Evolutionary conservation across 2,888 invertebrate genomes (phyloP).

Genomic region (Cheilosia soror): DNA sequence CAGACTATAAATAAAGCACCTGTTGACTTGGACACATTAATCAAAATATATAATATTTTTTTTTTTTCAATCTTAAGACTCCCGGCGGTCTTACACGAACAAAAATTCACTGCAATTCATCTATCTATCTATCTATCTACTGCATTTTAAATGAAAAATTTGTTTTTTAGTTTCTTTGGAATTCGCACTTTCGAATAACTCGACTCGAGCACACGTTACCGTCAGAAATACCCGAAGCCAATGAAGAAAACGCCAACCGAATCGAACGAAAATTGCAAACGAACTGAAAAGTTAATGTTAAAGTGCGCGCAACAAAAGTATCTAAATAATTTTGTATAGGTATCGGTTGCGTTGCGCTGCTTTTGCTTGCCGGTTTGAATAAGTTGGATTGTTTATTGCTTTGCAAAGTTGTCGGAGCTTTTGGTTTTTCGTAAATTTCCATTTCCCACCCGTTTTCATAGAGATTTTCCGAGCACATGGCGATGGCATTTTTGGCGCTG

Average conservation of each 20-base stretch:
- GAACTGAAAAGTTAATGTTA: conserved; percentile 44
- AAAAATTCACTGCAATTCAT: background rate
- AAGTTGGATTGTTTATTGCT: conserved; percentile 40
- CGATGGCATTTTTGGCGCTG: conserved; percentile 27
- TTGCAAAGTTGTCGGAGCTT: conserved; percentile 62
- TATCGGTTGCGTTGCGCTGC: background rate
- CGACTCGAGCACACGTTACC: background rate
- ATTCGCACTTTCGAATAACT: conserved; percentile 29
- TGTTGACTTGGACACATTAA: conserved; percentile 58
- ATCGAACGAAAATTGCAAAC: conserved; percentile 67
- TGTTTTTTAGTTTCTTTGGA: conserved; percentile 18
- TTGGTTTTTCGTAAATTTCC: conserved; percentile 26
- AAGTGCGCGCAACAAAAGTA: conserved; percentile 55
- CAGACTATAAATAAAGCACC: conserved; percentile 64
- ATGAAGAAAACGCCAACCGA: conserved; percentile 45
- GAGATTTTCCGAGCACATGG: conserved; percentile 48
- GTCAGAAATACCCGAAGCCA: background rate
- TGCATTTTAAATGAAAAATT: background rate
- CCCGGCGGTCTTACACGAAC: background rate
- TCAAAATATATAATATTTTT: conserved; percentile 6
- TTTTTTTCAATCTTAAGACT: background rate
- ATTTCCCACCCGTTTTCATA: conserved; percentile 20
- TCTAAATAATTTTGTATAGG: conserved; percentile 20
- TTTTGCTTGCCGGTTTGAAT: conserved; percentile 20
- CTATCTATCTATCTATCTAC: background rate